Evolutionary conservation across 1,140 invertebrate genomes (phyloP), one percentile per base, ranked within the genome.

Genomic region (Lysiphlebus fabarum): DNA sequence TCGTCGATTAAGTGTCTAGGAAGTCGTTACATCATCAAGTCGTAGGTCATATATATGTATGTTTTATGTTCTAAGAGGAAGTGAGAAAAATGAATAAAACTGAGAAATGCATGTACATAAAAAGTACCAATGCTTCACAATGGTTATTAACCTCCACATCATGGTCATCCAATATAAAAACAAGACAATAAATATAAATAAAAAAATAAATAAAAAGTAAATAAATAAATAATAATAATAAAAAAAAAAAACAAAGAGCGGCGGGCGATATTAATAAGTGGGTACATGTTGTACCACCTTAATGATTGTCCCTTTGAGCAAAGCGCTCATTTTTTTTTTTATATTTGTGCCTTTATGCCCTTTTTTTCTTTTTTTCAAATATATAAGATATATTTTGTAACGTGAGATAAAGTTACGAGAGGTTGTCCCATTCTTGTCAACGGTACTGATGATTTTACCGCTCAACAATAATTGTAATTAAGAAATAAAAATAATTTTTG

Each of bases 21-120:
- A 76, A 74, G 72, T 73, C 66, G 68, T 77, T 76, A 72, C 73
- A 70, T 76, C 69, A 75, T 70, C 65, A 65, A 74, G 71, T 72
- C 71, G 64, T 68, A 72, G 74, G 72, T 75, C 74, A 73, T 73
- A 68, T 65, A 67, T n/a, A n/a, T n/a, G n/a, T n/a, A n/a, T n/a
- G n/a, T 66, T 75, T 76, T 66, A 76, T 77, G 4, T 4, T 26
- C 2, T 1, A 26, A 26, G 17, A 26, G 17, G 0, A 26, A 26
- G 17, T 26, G 17, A 26, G 17, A 26, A 26, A 26, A 26, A 26
- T 26, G 4, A 26, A 26, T 26, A 59, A 68, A 64, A 65, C 58
- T 54, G 63, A 51, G 62, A 61, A 63, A 65, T 61, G 61, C 67
- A 66, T 33, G 59, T 69, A 63, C 69, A n/a, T 65, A 62, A 62